phyloP scores from a whole-genome alignment of 2,888 invertebrate genomes.

The Brenthis daphne region DNA sequence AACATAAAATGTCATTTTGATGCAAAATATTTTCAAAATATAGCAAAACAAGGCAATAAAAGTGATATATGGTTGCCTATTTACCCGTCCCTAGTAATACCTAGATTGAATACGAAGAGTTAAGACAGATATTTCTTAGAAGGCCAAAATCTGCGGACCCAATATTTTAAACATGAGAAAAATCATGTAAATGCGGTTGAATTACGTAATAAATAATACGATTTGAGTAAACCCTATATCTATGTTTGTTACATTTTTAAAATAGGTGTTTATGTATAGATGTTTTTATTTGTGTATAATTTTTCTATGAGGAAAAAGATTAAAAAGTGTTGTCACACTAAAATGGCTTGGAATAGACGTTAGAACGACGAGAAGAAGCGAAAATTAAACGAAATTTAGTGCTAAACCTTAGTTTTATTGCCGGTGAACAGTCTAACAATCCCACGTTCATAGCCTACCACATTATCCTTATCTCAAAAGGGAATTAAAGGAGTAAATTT shows the following conservation, averaged over 20 bases:
- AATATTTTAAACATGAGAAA: slow-evolving; percentile 9
- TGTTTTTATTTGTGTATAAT: no score
- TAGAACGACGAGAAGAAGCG: no score
- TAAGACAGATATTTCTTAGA: slow-evolving; percentile 8
- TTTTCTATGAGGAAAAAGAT: no score
- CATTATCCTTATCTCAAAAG: slow-evolving; percentile 15
- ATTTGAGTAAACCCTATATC: background rate
- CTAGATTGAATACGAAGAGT: slow-evolving; percentile 13
- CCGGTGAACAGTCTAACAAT: no score
- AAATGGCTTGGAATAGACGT: no score
- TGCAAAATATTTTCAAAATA: slow-evolving; percentile 4
- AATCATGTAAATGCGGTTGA: slow-evolving; percentile 11
- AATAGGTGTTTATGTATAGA: no score
- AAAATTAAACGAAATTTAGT: no score
- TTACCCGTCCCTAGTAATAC: slow-evolving; percentile 14
- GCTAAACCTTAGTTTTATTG: no score
- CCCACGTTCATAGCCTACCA: background rate
- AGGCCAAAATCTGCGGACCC: slow-evolving; percentile 3
- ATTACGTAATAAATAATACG: slow-evolving; percentile 12
- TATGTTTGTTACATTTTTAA: background rate
- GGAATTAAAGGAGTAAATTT: slow-evolving; percentile 35
- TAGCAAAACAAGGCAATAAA: background rate
- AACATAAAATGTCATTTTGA: background rate
- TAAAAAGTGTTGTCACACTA: no score
- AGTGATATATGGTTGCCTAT: slow-evolving; percentile 3